Evolutionary conservation across 2,888 invertebrate genomes (phyloP).

Genomic region (Dryocosmus kuriphilus): DNA sequence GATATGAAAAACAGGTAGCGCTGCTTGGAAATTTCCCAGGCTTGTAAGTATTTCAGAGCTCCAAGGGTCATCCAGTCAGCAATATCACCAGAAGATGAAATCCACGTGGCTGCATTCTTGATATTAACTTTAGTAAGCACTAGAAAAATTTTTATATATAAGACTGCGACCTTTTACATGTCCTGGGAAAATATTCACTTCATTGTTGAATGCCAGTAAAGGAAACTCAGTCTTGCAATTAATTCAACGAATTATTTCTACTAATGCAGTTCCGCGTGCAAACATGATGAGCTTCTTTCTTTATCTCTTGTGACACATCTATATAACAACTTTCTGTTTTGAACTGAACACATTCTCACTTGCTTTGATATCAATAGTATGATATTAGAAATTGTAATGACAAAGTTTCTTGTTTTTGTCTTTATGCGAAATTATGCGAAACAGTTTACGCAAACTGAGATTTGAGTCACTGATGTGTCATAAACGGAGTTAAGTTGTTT

Average conservation of each 20-base stretch:
- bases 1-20: slow-evolving; percentile 24
- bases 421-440: neutral
- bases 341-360: slow-evolving; percentile 19
- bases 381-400: slow-evolving; percentile 18
- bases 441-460: neutral
- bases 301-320: slow-evolving; percentile 27
- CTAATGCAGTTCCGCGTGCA: slow-evolving; percentile 1
- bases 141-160: slow-evolving; percentile 13
- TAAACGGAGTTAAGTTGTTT: neutral
- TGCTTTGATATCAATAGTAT: slow-evolving; percentile 9
- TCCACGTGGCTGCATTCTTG: neutral
- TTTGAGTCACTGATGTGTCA: neutral
- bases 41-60: neutral
- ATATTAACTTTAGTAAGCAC: slow-evolving; percentile 20
- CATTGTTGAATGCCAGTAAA: neutral
- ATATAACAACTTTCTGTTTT: neutral
- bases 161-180: slow-evolving; percentile 4
- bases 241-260: slow-evolving; percentile 20
- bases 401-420: neutral
- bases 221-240: neutral
- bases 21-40: neutral
- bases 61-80: slow-evolving; percentile 8
- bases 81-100: slow-evolving; percentile 21
- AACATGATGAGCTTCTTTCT: neutral
- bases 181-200: slow-evolving; percentile 23